These are phyloP conservation scores for Leucophenga varia DNA, from an alignment of 1,140 invertebrate species.

Conservation along the genomic window DNA sequence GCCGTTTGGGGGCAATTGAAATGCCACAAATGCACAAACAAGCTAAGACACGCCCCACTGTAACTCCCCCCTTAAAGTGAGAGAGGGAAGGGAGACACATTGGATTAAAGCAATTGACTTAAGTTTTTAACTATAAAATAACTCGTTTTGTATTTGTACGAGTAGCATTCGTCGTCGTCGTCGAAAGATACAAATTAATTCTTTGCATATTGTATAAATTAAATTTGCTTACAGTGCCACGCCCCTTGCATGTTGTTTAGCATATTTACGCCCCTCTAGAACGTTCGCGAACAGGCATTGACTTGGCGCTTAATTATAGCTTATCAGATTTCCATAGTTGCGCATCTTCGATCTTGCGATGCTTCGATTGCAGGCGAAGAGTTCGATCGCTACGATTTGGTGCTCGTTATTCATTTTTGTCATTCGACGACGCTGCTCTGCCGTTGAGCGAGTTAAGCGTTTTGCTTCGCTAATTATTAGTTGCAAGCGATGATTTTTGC, in stretches of 20 bases:
- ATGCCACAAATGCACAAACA: slow-evolving; percentile 4
- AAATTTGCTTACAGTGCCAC: slow-evolving; percentile 49
- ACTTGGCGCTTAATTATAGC: slow-evolving; percentile 48
- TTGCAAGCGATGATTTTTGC: slow-evolving; percentile 22
- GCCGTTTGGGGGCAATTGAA: neutral
- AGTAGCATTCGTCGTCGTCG: slow-evolving; percentile 7
- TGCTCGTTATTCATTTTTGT: slow-evolving; percentile 52
- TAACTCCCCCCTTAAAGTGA: too few species aligned
- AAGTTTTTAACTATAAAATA: too few species aligned
- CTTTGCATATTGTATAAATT: slow-evolving; percentile 56
- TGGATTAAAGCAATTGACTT: too few species aligned
- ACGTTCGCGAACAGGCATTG: neutral
- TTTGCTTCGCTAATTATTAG: slow-evolving; percentile 18
- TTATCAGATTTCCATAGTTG: slow-evolving; percentile 53
- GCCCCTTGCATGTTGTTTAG: slow-evolving; percentile 55
- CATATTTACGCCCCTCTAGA: slow-evolving; percentile 42
- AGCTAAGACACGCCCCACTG: neutral
- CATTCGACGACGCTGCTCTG: slow-evolving; percentile 17
- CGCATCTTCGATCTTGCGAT: too few species aligned
- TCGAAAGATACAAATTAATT: slow-evolving; percentile 42
- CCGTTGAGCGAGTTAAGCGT: neutral
- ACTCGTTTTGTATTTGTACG: neutral
- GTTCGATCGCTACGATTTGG: slow-evolving; percentile 8
- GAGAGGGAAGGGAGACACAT: too few species aligned
- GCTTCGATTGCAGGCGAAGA: neutral